phyloP scores from a whole-genome alignment of 1,140 invertebrate species.

The Neodiprion pinetum region DNA sequence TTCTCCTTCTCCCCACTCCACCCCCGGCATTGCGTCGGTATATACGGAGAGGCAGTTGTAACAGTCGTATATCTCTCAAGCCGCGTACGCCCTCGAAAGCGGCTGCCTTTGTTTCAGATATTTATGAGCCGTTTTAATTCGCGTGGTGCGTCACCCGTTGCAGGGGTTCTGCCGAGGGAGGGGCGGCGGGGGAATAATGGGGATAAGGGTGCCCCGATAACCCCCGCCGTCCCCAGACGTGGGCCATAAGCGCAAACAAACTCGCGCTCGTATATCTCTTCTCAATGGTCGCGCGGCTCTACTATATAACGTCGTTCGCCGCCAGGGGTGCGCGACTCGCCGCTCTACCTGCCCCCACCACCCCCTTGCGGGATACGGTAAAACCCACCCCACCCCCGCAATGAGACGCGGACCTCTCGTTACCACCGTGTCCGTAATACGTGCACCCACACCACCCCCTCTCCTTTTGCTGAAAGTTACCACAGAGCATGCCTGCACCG shows the following conservation, averaged over 20 bases:
- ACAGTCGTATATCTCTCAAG: constrained; percentile 57
- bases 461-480: too few relatives aligned
- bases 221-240: constrained; percentile 36
- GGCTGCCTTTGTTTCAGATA: constrained; percentile 63
- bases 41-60: constrained; percentile 12
- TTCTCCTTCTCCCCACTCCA: neutral
- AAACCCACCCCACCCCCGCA: constrained; percentile 20
- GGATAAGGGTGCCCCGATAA: constrained; percentile 58
- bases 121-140: constrained; percentile 65
- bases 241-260: constrained; percentile 50
- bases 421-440: constrained; percentile 18
- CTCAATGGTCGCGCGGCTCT: constrained; percentile 39
- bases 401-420: constrained; percentile 20
- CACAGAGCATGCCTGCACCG: constrained; percentile 5
- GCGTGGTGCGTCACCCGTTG: constrained; percentile 53
- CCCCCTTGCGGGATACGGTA: constrained; percentile 17
- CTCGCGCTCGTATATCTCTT: constrained; percentile 48
- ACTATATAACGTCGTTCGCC: constrained; percentile 28
- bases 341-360: constrained; percentile 14
- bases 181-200: constrained; percentile 48
- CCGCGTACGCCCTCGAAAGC: constrained; percentile 58
- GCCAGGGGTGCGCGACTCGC: neutral
- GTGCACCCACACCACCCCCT: constrained; percentile 5
- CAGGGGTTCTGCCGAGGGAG: constrained; percentile 28
- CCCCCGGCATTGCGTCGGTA: neutral